Conservation (phyloP, 92 coral and sea anemone genomes). For the Palythoa grandis region DNA sequence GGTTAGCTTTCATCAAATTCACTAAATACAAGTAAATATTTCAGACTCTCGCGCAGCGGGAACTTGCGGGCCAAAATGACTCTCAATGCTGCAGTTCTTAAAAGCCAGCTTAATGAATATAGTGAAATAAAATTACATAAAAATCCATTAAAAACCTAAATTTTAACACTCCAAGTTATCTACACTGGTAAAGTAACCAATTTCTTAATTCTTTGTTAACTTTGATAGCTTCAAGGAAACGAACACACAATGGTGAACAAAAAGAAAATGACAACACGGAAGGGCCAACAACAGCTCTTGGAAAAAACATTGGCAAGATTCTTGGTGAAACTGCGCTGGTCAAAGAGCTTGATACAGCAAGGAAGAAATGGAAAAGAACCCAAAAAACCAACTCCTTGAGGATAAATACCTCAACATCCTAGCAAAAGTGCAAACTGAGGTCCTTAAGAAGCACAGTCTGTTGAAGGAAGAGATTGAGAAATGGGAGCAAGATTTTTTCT, state of each 20-base stretch:
- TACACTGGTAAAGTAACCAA: too few relatives aligned
- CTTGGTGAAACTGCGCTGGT: neutral
- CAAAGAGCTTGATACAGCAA: neutral
- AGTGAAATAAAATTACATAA: too few relatives aligned
- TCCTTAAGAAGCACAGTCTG: neutral
- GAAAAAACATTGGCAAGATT: neutral
- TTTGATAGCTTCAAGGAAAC: neutral
- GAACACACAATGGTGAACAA: neutral
- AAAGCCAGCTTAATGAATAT: too few relatives aligned
- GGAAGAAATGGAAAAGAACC: neutral
- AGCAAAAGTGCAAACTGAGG: slow-evolving; percentile 20
- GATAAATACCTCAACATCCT: neutral
- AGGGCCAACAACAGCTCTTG: neutral
- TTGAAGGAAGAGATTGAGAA: neutral
- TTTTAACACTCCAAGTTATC: too few relatives aligned
- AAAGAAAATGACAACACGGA: neutral
- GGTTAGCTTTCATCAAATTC: too few relatives aligned
- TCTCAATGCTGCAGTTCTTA: too few relatives aligned
- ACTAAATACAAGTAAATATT: too few relatives aligned
- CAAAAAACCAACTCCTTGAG: neutral
- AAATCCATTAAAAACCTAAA: too few relatives aligned
- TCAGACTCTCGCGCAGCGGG: too few relatives aligned
- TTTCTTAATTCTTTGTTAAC: neutral
- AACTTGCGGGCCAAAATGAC: too few relatives aligned
- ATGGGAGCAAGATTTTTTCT: slow-evolving; percentile 32